phyloP scores from a whole-genome alignment of 2,113 vertebrate species.

The Carassius carassius region DNA sequence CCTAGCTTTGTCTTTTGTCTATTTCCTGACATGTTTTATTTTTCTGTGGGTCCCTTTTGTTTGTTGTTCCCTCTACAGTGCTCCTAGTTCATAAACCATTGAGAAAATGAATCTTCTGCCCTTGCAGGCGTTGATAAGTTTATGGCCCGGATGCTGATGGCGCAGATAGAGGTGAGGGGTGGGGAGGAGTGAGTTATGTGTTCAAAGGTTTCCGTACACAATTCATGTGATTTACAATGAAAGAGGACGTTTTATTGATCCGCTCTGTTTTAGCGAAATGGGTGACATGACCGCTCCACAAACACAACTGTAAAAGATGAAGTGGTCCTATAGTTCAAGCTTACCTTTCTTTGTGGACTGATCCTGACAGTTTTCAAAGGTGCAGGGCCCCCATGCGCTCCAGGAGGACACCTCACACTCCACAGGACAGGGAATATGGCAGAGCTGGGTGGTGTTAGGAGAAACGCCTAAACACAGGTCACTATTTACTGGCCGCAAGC shows the following conservation, averaged over 20 bases:
- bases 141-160: slow-evolving; percentile 35
- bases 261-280: slow-evolving; percentile 23
- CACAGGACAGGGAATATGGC: slow-evolving; percentile 89
- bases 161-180: slow-evolving; percentile 35
- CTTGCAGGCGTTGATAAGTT: slow-evolving; percentile 29
- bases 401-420: slow-evolving; percentile 91
- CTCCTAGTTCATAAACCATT: slow-evolving; percentile 5
- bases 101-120: slow-evolving; percentile 41
- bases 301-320: neutral
- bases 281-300: neutral
- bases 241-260: slow-evolving; percentile 21
- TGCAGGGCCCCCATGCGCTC: slow-evolving; percentile 96
- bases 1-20: neutral
- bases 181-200: neutral
- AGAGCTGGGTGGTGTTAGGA: slow-evolving; percentile 89
- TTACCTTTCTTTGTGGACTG: slow-evolving; percentile 91
- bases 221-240: slow-evolving; percentile 38
- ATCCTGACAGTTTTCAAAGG: slow-evolving; percentile 91
- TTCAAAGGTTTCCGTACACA: slow-evolving; percentile 28
- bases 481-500: slow-evolving; percentile 84
- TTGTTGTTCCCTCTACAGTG: neutral
- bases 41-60: neutral
- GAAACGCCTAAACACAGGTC: slow-evolving; percentile 79
- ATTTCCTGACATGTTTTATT: neutral
- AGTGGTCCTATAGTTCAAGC: neutral